Conservation (phyloP, 2,888 invertebrate species). For the Frankliniella intonsa region DNA sequence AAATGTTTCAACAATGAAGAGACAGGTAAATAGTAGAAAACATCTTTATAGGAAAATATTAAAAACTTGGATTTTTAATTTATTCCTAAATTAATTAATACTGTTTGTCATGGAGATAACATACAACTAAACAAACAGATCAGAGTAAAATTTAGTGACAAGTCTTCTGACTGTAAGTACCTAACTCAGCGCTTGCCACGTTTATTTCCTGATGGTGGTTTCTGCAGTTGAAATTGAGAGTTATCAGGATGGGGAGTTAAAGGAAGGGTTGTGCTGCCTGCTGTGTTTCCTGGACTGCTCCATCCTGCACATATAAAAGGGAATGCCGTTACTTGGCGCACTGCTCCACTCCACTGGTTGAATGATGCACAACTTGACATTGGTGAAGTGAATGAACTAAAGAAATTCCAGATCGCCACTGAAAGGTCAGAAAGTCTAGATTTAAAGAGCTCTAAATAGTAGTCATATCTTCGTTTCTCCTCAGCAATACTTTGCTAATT, state of each 20-base stretch:
- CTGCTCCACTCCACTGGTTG: no score
- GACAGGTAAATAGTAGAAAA: background rate
- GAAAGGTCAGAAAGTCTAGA: no score
- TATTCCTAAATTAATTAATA: background rate
- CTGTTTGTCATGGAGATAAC: background rate
- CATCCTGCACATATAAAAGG: constrained; percentile 9
- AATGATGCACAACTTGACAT: no score
- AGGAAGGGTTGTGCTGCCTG: background rate
- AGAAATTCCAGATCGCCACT: no score
- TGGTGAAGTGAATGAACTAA: no score
- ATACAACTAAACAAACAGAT: background rate
- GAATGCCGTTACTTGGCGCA: background rate
- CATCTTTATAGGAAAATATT: background rate
- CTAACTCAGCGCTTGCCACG: background rate
- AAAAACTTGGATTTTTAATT: background rate
- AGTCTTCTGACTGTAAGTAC: background rate
- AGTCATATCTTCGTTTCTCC: no score
- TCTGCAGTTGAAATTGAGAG: constrained; percentile 13
- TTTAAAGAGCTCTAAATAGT: no score
- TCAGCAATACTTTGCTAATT: no score
- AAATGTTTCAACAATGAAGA: no score
- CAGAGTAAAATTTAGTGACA: background rate
- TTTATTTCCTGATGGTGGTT: constrained; percentile 2
- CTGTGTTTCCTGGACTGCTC: background rate
- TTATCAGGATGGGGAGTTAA: constrained; percentile 2